Base-by-base conservation (phyloP, 2,113 vertebrate species). In the Perca flavescens region DNA sequence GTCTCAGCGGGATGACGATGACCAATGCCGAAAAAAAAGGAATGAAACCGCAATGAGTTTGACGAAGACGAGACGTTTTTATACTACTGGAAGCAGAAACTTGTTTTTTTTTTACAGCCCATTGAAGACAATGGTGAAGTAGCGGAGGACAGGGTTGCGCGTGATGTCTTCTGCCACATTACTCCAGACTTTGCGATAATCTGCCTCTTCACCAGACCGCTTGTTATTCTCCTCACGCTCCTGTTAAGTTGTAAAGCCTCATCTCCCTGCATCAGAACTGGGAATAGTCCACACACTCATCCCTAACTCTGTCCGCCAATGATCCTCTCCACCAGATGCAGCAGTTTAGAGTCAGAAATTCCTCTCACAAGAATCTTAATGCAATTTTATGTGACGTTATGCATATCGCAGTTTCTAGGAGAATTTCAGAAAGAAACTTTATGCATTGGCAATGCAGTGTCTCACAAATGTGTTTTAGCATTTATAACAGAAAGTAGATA, bases 381-480 rank as follows among this genome's bases (percentile, higher is more conserved):
- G 46, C n/a, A 71, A 25, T 67, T 64, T 74, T 46, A n/a, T 47
- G 5, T 79, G 22, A 82, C 74, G 63, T 65, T n/a, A 60, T 53
- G 54, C 75, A 74, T 72, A 72, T 71, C 25, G 13, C 68, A 60
- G 72, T 46, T 53, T 78, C 49, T 70, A 4, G 40, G 79, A 69
- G 43, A 71, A 34, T 68, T 75, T 72, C 11, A 50, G 17, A 66
- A 68, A 67, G 78, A 74, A 69, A 76, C 43, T 3, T 56, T 1
- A 12, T 77, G 88, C 82, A 52, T 88, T 46, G 58, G 86, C 77
- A 71, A 50, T 77, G 79, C 67, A 19, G 82, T 62, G 88, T 89
- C 78, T 91, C 84, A 66, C 81, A 90, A 94, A 94, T 94, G 93
- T 94, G 93, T 94, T 94, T 90, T 93, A 94, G 92, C 93, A 93